phyloP scores from a whole-genome alignment of 2,797 vertebrate genomes.

The Sebastes itinus region DNA sequence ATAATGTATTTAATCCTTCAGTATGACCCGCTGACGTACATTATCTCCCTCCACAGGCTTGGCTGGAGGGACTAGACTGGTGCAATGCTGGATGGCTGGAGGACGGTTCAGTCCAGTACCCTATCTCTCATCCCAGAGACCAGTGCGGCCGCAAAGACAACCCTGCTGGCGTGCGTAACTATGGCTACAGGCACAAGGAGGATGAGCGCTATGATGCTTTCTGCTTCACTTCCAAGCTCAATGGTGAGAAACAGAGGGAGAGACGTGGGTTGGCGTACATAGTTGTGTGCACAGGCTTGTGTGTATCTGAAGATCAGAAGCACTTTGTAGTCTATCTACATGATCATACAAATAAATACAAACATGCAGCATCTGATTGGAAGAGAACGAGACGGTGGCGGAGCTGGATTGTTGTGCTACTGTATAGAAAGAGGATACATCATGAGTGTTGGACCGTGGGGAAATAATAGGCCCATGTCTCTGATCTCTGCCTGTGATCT shows the following conservation, averaged over 20 bases:
- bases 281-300: background rate
- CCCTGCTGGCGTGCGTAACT: constrained; percentile 90
- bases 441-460: constrained; percentile 3
- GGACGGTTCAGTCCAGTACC: constrained; percentile 95
- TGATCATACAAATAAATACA: constrained; percentile 2
- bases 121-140: constrained; percentile 90
- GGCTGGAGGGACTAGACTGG: constrained; percentile 95
- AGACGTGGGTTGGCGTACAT: background rate
- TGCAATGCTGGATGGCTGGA: constrained; percentile 97
- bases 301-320: constrained; percentile 26
- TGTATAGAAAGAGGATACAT: constrained; percentile 29
- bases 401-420: constrained; percentile 5
- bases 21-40: constrained; percentile 17
- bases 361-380: background rate
- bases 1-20: constrained; percentile 38
- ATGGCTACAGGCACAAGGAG: constrained; percentile 95
- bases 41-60: constrained; percentile 79
- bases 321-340: background rate
- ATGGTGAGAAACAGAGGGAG: constrained; percentile 79
- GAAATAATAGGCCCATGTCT: constrained; percentile 29
- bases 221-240: constrained; percentile 96
- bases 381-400: background rate
- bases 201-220: constrained; percentile 93
- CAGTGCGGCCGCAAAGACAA: constrained; percentile 88
- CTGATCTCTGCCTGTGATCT: constrained; percentile 66